phyloP scores from a whole-genome alignment of 2,888 invertebrate genomes.

The Euclidia mi region DNA sequence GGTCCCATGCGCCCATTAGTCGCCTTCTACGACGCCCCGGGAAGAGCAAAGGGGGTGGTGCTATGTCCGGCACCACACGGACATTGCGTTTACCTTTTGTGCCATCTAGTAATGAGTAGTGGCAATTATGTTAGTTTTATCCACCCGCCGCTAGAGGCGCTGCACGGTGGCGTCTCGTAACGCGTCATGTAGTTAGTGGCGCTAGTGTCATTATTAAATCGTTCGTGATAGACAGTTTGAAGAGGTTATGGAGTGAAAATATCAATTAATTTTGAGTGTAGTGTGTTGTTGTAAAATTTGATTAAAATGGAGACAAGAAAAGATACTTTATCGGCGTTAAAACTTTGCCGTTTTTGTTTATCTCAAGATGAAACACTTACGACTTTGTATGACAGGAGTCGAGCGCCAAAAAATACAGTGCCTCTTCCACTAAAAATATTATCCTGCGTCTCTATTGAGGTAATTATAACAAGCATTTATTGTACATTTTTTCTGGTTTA shows the following conservation, averaged over 20 bases:
- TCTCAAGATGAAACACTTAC: conserved; percentile 91
- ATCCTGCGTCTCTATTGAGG: conserved; percentile 94
- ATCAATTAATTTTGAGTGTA: conserved; percentile 45
- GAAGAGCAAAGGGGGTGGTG: too few species aligned
- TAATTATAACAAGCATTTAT: conserved; percentile 69
- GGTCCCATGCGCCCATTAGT: too few species aligned
- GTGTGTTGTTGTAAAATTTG: conserved; percentile 40
- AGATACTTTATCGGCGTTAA: conserved; percentile 90
- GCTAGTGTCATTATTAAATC: conserved; percentile 62
- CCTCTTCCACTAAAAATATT: conserved; percentile 94
- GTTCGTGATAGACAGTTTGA: conserved; percentile 50
- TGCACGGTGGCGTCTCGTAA: conserved; percentile 53
- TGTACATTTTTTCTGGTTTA: conserved; percentile 2
- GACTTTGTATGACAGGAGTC: conserved; percentile 91
- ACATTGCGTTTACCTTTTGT: too few species aligned
- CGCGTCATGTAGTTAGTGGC: conserved; percentile 57
- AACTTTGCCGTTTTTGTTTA: conserved; percentile 94
- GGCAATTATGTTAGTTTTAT: conserved; percentile 18
- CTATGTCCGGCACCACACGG: too few species aligned
- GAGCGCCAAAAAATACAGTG: conserved; percentile 90
- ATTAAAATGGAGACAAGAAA: conserved; percentile 90
- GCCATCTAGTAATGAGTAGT: conserved; percentile 61
- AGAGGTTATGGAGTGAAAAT: conserved; percentile 75
- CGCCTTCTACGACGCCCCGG: too few species aligned
- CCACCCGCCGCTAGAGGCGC: conserved; percentile 56